Conservation (phyloP, 2,797 vertebrate species). For the Pteropus rufus region DNA sequence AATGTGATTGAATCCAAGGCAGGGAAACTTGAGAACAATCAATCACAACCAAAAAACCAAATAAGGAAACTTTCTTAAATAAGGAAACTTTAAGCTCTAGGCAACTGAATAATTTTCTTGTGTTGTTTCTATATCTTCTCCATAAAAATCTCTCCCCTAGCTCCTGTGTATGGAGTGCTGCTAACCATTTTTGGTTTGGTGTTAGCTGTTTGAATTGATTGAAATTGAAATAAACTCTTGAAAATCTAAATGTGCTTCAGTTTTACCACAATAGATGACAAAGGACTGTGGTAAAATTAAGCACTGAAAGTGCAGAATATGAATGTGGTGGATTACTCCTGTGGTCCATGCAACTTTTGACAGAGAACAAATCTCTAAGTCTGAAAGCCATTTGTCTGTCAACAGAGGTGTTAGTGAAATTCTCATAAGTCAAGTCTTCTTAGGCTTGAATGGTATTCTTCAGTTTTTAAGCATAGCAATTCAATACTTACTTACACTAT, state of each 20-base stretch:
- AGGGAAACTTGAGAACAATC: background rate
- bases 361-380: background rate
- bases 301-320: background rate
- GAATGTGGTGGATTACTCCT: background rate
- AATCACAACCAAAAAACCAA: background rate
- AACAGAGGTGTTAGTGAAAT: slow-evolving; percentile 21
- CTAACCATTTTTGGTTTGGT: background rate
- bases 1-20: background rate
- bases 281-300: background rate
- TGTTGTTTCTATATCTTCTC: background rate
- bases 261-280: background rate
- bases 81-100: background rate
- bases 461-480: background rate
- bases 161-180: background rate
- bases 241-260: background rate
- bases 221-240: background rate
- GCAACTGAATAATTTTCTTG: background rate
- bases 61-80: background rate
- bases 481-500: background rate
- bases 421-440: background rate
- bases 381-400: slow-evolving; percentile 1
- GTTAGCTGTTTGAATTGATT: background rate
- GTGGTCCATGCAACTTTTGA: background rate
- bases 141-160: background rate
- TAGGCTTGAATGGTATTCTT: background rate